Evolutionary conservation across 1,140 invertebrate genomes (phyloP).

Genomic region (Hermetia illucens): DNA sequence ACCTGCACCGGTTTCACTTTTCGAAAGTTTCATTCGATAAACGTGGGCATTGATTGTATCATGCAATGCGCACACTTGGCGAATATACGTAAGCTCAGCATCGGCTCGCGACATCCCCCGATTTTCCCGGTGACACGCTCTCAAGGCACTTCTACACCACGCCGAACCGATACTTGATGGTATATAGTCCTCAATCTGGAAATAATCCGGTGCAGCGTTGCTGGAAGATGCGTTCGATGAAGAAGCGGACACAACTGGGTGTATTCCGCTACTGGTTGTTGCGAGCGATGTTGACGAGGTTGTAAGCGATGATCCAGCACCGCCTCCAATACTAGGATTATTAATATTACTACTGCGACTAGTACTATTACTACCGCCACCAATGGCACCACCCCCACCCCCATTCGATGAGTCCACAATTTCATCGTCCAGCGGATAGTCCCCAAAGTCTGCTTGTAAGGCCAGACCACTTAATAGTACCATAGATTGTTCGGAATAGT

Average conservation of each 20-base stretch:
- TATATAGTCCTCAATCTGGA: conserved; percentile 63
- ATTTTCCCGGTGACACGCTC: conserved; percentile 51
- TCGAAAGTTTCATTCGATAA: conserved; percentile 71
- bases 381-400: not conserved
- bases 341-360: conserved; percentile 1
- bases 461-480: conserved; percentile 73
- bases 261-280: not conserved
- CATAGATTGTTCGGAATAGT: conserved; percentile 51
- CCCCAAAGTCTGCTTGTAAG: conserved; percentile 81
- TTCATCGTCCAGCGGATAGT: conserved; percentile 40
- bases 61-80: conserved; percentile 70
- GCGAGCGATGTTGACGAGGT: not conserved
- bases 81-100: conserved; percentile 73
- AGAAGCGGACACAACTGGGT: no score
- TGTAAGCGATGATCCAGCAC: no score
- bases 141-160: conserved; percentile 42
- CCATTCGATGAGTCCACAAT: not conserved
- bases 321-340: no score
- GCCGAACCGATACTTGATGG: conserved; percentile 41
- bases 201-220: conserved; percentile 44
- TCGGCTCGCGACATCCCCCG: conserved; percentile 56
- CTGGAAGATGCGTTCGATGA: conserved; percentile 1
- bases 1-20: conserved; percentile 58
- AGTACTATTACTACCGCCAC: not conserved
- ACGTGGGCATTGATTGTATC: conserved; percentile 86